Conservation (phyloP, 2,113 vertebrate genomes). For the Megaceryle maxima region DNA sequence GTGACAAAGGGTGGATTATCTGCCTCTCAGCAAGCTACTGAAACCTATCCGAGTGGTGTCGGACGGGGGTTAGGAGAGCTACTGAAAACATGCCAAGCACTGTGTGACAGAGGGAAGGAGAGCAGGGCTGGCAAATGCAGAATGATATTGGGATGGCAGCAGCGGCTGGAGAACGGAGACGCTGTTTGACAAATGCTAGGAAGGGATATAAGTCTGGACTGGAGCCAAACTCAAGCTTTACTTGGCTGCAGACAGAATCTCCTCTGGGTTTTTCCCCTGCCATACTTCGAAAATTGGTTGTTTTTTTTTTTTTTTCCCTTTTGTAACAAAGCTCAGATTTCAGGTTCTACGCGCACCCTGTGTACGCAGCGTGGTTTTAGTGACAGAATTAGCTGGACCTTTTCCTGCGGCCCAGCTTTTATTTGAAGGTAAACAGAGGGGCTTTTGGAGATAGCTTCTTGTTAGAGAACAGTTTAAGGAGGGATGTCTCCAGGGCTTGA, state of each 20-base stretch:
- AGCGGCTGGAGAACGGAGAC: conserved; percentile 12
- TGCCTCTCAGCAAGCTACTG: not conserved
- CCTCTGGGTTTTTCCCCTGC: not conserved
- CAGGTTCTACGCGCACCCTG: not conserved
- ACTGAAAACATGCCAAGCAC: not conserved
- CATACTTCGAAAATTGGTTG: not conserved
- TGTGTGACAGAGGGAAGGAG: not conserved
- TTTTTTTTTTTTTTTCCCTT: not conserved
- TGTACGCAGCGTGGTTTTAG: not conserved
- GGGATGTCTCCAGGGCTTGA: not conserved
- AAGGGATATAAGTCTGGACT: not conserved
- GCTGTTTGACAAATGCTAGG: not conserved
- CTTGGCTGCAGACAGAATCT: conserved; percentile 10
- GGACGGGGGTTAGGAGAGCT: not conserved
- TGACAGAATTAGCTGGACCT: not conserved
- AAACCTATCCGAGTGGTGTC: not conserved
- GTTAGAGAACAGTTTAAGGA: conserved; percentile 1
- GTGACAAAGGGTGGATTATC: conserved; percentile 53
- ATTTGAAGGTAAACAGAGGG: not conserved
- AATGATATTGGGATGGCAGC: not conserved
- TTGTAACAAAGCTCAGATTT: not conserved
- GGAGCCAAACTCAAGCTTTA: conserved; percentile 13
- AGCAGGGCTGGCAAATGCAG: not conserved
- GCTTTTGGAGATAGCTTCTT: not conserved
- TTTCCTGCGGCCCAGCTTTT: conserved; percentile 4